These are phyloP conservation scores for Eretmocerus hayati DNA, from an alignment of 2,888 invertebrate species.

Conservation along the genomic window DNA sequence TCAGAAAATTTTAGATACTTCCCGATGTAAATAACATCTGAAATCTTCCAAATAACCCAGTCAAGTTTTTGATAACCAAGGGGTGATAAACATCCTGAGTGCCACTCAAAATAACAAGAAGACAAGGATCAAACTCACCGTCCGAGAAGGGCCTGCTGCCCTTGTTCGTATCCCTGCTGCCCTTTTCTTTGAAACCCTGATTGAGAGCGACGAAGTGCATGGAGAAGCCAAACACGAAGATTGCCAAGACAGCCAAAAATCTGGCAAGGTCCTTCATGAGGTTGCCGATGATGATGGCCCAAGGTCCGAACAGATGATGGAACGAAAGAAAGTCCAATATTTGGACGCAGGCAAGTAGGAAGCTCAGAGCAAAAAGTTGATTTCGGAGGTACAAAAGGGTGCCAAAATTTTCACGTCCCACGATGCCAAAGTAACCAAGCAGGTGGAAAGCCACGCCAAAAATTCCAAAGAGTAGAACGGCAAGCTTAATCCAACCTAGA, in stretches of 20 bases:
- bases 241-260: conserved; percentile 93
- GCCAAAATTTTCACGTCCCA: conserved; percentile 66
- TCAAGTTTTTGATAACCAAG: too few species aligned
- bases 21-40: neutral
- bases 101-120: too few species aligned
- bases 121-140: conserved; percentile 59
- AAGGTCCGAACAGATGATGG: conserved; percentile 98
- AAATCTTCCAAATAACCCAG: too few species aligned
- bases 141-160: conserved; percentile 58
- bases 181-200: conserved; percentile 76
- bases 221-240: conserved; percentile 98
- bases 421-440: conserved; percentile 63
- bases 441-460: conserved; percentile 87
- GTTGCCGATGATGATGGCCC: conserved; percentile 99
- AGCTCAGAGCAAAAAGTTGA: conserved; percentile 91
- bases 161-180: conserved; percentile 49
- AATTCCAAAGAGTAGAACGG: conserved; percentile 79
- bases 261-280: conserved; percentile 89
- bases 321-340: conserved; percentile 96
- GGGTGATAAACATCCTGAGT: neutral
- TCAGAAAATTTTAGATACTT: neutral
- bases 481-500: conserved; percentile 87
- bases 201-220: conserved; percentile 94
- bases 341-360: conserved; percentile 94
- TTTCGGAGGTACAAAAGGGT: conserved; percentile 91